phyloP scores from a whole-genome alignment of 2,113 vertebrate genomes.

The Sinocyclocheilus anophthalmus region DNA sequence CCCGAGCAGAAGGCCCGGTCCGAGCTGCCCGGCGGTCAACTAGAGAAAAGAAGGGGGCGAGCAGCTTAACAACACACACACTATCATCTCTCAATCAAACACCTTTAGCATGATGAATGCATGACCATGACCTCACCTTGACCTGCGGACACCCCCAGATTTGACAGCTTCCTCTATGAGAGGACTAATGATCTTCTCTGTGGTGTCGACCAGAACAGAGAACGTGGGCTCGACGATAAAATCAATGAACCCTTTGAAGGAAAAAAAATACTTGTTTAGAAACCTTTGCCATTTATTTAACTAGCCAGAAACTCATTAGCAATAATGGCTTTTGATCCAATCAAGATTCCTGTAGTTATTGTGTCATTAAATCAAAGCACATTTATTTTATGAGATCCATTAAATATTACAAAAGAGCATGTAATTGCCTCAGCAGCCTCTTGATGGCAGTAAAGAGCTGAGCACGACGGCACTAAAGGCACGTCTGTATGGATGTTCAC shows the following conservation, averaged over 20 bases:
- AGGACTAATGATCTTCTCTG: slow-evolving; percentile 96
- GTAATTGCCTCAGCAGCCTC: slow-evolving; percentile 21
- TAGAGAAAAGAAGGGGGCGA: no score
- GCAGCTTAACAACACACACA: no score
- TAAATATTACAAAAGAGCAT: neutral
- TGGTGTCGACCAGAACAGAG: slow-evolving; percentile 92
- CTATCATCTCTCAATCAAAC: neutral
- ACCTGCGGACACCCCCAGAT: slow-evolving; percentile 77
- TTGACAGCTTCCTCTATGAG: slow-evolving; percentile 94
- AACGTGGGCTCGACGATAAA: slow-evolving; percentile 96
- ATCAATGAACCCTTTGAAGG: slow-evolving; percentile 88
- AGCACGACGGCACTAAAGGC: neutral
- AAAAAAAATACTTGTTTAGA: slow-evolving; percentile 36
- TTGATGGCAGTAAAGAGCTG: slow-evolving; percentile 52
- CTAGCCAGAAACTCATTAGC: slow-evolving; percentile 7
- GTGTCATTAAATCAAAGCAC: slow-evolving; percentile 17
- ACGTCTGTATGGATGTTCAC: neutral
- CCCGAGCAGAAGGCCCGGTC: no score
- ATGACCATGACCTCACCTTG: slow-evolving; percentile 74
- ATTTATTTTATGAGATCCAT: neutral
- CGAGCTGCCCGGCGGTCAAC: no score
- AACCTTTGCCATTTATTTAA: neutral
- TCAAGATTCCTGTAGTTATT: neutral
- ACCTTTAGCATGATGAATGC: neutral
- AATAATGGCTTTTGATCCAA: neutral